Conservation (phyloP, 2,113 vertebrate species). For the Mesembrinibis cayennensis region DNA sequence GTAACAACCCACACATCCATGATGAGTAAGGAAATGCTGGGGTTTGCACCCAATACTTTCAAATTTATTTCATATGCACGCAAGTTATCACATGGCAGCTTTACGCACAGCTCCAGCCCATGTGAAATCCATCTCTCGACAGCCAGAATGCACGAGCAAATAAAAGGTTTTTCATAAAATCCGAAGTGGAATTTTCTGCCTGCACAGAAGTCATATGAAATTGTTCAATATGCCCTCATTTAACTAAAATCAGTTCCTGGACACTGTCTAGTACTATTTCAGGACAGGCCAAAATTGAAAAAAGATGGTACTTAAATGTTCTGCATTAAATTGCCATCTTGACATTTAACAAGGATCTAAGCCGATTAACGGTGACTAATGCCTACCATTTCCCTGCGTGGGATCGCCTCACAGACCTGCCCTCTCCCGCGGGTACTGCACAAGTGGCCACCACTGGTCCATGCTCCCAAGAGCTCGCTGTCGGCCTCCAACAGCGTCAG, state of each 20-base stretch:
- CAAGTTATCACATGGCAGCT: neutral
- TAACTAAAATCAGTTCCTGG: neutral
- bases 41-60: neutral
- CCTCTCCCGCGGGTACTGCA: neutral
- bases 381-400: neutral
- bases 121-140: neutral
- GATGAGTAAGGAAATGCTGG: constrained; percentile 20
- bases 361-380: neutral
- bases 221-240: neutral
- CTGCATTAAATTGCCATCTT: neutral
- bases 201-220: neutral
- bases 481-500: rapidly evolving
- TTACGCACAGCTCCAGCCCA: neutral
- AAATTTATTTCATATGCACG: neutral
- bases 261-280: neutral
- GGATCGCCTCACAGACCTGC: neutral
- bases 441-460: neutral
- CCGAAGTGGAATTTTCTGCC: neutral
- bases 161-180: neutral
- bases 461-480: rapidly evolving
- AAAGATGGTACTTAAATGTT: neutral
- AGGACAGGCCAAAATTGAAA: neutral
- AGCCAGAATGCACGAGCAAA: neutral
- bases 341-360: neutral
- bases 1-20: neutral